Evolutionary conservation across 1,140 invertebrate genomes (phyloP).

Genomic region (Dendroctonus valens): DNA sequence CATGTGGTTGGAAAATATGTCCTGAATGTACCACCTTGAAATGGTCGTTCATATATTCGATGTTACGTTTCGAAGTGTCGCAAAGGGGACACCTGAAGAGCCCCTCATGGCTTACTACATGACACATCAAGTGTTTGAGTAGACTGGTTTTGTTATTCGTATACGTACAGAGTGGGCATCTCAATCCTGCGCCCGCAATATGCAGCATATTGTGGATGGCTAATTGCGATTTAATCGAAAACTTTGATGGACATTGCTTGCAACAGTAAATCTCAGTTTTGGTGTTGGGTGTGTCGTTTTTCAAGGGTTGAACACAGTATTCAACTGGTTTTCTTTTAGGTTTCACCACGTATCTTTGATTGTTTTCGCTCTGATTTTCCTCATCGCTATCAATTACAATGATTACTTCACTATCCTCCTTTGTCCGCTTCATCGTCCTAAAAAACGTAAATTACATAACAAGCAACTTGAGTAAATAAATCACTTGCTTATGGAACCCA

Average conservation of each 20-base stretch:
- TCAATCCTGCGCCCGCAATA: not conserved
- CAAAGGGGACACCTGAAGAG: not conserved
- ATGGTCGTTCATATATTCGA: not conserved
- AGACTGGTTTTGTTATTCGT: not conserved
- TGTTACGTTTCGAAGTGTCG: not conserved
- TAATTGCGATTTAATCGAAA: not conserved
- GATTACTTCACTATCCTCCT: too few relatives aligned
- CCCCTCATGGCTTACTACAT: not conserved
- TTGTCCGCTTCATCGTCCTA: too few relatives aligned
- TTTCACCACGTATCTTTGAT: too few relatives aligned
- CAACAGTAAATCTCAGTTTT: not conserved
- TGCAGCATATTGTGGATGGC: not conserved
- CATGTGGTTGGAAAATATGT: not conserved
- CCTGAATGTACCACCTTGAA: conserved; percentile 1
- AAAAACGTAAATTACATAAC: too few relatives aligned
- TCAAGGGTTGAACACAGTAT: too few relatives aligned
- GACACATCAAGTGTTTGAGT: conserved; percentile 3
- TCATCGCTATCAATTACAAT: too few relatives aligned
- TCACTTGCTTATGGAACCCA: too few relatives aligned
- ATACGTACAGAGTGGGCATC: conserved; percentile 1
- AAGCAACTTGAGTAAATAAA: too few relatives aligned
- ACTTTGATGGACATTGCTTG: not conserved
- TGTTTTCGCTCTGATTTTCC: too few relatives aligned
- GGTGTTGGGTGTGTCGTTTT: not conserved
- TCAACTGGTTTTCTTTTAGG: too few relatives aligned